phyloP scores from a whole-genome alignment of 2,113 vertebrate genomes.

The Theropithecus gelada region DNA sequence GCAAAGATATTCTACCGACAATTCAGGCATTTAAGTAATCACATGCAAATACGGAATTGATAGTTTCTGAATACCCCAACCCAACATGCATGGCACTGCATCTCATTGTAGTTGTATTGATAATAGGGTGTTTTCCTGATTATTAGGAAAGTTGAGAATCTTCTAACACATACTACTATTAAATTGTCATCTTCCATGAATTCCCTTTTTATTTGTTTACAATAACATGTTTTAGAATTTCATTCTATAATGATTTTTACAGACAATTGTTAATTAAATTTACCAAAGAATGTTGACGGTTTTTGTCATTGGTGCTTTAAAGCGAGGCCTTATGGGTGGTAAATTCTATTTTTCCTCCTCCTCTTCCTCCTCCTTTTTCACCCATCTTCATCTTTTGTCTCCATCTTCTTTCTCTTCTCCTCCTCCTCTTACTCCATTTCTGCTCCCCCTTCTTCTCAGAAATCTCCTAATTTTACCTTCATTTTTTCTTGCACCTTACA shows the following conservation, averaged over 20 bases:
- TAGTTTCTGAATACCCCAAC: neutral
- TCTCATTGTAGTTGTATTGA: neutral
- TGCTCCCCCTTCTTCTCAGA: neutral
- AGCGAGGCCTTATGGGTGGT: fast-evolving
- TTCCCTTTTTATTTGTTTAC: neutral
- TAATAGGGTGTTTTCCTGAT: neutral
- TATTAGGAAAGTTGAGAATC: neutral
- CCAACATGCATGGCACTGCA: neutral
- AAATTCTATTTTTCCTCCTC: neutral
- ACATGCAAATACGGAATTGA: neutral
- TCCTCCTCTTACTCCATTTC: neutral
- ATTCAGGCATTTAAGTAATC: neutral
- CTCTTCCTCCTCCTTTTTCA: fast-evolving
- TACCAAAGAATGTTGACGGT: neutral
- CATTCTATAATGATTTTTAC: neutral
- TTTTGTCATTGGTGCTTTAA: neutral
- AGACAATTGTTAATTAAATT: neutral
- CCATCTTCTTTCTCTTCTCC: fast-evolving
- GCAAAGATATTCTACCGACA: neutral
- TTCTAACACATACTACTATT: neutral
- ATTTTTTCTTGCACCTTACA: neutral
- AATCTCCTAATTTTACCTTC: neutral
- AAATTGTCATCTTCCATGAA: neutral
- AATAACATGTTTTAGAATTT: neutral
- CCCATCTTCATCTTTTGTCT: no score